phyloP scores from a whole-genome alignment of 1,140 invertebrate species.

The Cotesia typhae region DNA sequence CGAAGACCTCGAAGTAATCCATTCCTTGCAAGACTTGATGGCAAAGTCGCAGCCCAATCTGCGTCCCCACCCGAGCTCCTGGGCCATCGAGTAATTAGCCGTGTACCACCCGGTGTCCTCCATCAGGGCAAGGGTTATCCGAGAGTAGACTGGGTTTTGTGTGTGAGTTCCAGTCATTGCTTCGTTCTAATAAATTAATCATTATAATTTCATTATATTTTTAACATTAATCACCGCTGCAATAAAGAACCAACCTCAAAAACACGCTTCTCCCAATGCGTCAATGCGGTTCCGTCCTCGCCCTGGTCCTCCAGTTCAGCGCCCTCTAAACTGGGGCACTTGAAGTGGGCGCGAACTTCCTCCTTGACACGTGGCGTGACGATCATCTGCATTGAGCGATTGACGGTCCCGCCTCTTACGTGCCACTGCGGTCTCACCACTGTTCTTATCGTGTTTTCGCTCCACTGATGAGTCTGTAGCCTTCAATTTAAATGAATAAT shows the following conservation, averaged over 20 bases:
- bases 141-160: slow-evolving; percentile 96
- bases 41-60: slow-evolving; percentile 94
- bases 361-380: slow-evolving; percentile 89
- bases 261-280: slow-evolving; percentile 98
- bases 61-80: slow-evolving; percentile 89
- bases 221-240: no score
- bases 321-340: slow-evolving; percentile 89
- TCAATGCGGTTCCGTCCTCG: slow-evolving; percentile 94
- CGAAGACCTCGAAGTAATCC: slow-evolving; percentile 81
- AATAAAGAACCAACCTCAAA: slow-evolving; percentile 80
- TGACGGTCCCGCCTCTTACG: slow-evolving; percentile 79
- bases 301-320: slow-evolving; percentile 99
- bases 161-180: slow-evolving; percentile 99
- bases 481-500: slow-evolving; percentile 59
- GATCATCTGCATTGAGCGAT: slow-evolving; percentile 84
- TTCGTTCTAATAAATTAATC: slow-evolving; percentile 80
- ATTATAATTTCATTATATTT: neutral
- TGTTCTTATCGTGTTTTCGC: slow-evolving; percentile 85
- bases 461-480: slow-evolving; percentile 93
- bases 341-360: slow-evolving; percentile 90
- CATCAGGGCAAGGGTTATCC: slow-evolving; percentile 96
- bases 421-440: slow-evolving; percentile 85
- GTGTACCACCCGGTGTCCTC: slow-evolving; percentile 97
- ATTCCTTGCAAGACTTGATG: slow-evolving; percentile 93
- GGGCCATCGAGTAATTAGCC: slow-evolving; percentile 89